Evolutionary conservation across 1,140 invertebrate species (phyloP), one percentile per base, ranked within the genome.

Genomic region (Saccostrea glomerata): DNA sequence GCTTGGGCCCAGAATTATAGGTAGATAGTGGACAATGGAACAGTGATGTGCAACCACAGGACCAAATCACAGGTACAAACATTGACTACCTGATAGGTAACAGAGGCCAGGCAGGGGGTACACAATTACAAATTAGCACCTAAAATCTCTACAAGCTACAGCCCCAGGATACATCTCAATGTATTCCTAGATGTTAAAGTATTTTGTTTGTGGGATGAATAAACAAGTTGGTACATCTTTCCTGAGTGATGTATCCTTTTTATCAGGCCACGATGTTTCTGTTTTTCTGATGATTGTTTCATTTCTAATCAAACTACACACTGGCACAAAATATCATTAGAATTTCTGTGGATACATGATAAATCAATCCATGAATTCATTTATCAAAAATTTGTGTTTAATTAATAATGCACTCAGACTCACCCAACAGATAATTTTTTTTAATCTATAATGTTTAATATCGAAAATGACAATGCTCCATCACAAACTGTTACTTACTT

Each of bases 391-490:
- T 77, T 30, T 30, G 25, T 77, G 70, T 77, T 30, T 77, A 77
- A 77, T 77, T 77, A 77, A 77, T 30, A 77, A 25, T 77, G 70
- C 70, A 77, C 70, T 77, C 70, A 77, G 70, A 36, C 70, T 77
- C 70, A 77, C 23, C 70, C 70, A 77, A 30, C 70, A 36, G 70
- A 77, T 77, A 30, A 25, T 77, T 36, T 30, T 63, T 60, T 36
- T 77, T 77, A 66, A 77, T 77, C 70, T 77, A 77, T 77, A 77
- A 77, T 77, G 25, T 77, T 77, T 77, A 63, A 77, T 77, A 77
- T 77, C 25, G 70, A 77, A 77, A 77, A 30, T 63, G 23, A 77
- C 25, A 25, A 77, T 25, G 70, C 23, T 36, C 23, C 25, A 25
- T 77, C 70, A 12, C 70, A 30, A 36, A 15, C 25, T 25, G 70